A percentile compares a stretch with the other conserved stretches of the same genome.
These are phyloP conservation scores for Symphodus melops DNA, from an alignment of 2,113 vertebrate species.

Conservation along the genomic window DNA sequence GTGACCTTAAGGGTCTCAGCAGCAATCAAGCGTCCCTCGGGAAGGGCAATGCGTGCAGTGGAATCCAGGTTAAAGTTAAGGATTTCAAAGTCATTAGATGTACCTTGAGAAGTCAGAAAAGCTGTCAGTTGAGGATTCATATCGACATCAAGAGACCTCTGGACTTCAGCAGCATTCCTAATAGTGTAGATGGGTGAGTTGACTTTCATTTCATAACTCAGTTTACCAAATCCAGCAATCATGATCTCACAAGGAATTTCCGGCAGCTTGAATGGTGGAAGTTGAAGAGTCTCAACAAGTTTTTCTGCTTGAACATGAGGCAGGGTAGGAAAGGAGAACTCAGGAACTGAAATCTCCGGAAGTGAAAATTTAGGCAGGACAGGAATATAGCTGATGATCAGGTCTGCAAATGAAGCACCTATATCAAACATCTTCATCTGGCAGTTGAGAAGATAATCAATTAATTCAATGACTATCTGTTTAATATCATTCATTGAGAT, in stretches of 20 bases:
- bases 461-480: slow-evolving; percentile 80
- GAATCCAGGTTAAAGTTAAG: slow-evolving; percentile 87
- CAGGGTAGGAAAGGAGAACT: slow-evolving; percentile 84
- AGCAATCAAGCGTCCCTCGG: slow-evolving; percentile 1
- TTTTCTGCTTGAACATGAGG: slow-evolving; percentile 82
- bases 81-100: slow-evolving; percentile 79
- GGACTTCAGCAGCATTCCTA: slow-evolving; percentile 82
- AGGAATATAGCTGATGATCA: slow-evolving; percentile 80
- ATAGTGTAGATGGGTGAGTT: slow-evolving; percentile 86
- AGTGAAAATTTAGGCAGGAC: slow-evolving; percentile 77
- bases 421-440: slow-evolving; percentile 81
- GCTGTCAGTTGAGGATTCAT: slow-evolving; percentile 67
- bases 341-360: slow-evolving; percentile 79
- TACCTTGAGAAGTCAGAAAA: slow-evolving; percentile 79
- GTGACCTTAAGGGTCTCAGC: slow-evolving; percentile 84
- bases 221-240: slow-evolving; percentile 89
- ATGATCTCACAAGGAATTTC: slow-evolving; percentile 81
- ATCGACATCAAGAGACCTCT: slow-evolving; percentile 18
- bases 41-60: slow-evolving; percentile 79
- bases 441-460: slow-evolving; percentile 85
- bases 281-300: slow-evolving; percentile 81
- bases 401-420: slow-evolving; percentile 81
- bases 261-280: slow-evolving; percentile 76
- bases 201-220: slow-evolving; percentile 83
- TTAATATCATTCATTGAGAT: slow-evolving; percentile 88